A percentile compares a stretch with the other conserved stretches of the same genome.
Conservation (phyloP, 1,140 invertebrate species). For the Triops longicaudatus region DNA sequence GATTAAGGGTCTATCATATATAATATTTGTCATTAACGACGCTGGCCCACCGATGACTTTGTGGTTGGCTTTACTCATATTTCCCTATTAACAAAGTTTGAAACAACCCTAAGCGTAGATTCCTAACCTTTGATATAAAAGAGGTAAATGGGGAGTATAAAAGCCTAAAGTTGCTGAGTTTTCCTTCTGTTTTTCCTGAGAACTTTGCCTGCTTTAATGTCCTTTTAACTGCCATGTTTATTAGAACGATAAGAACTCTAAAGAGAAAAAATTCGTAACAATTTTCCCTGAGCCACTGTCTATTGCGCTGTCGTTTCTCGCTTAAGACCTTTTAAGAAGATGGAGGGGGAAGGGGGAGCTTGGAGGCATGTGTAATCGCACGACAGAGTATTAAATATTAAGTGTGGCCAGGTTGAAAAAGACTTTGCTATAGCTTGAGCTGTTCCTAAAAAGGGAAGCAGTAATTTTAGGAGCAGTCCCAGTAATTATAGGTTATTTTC, state of each 20-base stretch:
- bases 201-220: neutral
- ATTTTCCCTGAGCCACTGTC: neutral
- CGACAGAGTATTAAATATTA: neutral
- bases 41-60: neutral
- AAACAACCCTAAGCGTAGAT: neutral
- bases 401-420: neutral
- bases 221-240: neutral
- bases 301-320: no score
- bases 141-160: neutral
- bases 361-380: neutral
- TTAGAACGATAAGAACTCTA: neutral
- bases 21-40: neutral
- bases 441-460: neutral
- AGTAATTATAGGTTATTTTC: slow-evolving; percentile 13
- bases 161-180: neutral
- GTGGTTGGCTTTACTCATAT: neutral
- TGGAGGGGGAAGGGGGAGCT: neutral
- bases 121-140: neutral
- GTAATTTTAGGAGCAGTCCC: slow-evolving; percentile 14
- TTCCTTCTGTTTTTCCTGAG: neutral
- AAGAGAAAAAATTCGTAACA: neutral
- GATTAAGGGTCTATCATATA: neutral
- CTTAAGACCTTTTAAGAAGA: neutral
- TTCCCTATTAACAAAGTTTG: neutral
- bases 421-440: neutral